These are phyloP conservation scores for Celastrina argiolus DNA, from an alignment of 2,888 invertebrate species.

Conservation along the genomic window DNA sequence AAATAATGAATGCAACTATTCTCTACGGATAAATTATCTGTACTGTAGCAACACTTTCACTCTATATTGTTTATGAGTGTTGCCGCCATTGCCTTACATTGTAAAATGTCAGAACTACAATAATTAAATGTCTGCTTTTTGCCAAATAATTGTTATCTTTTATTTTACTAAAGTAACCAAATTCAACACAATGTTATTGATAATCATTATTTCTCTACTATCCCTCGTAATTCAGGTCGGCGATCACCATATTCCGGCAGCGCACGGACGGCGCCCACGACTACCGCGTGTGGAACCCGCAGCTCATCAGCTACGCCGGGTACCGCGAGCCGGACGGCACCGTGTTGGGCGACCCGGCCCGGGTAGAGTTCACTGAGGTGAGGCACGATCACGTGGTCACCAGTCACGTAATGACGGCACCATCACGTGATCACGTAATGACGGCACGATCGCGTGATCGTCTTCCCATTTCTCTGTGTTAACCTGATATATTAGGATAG, in stretches of 20 bases:
- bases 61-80: too few species aligned
- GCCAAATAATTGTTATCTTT: too few species aligned
- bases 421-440: background rate
- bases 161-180: too few species aligned
- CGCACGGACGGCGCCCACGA: slow-evolving; percentile 94
- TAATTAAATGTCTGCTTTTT: too few species aligned
- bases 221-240: slow-evolving; percentile 82
- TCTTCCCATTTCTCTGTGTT: too few species aligned
- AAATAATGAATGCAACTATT: too few species aligned
- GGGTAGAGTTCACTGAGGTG: slow-evolving; percentile 94
- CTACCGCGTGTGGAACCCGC: slow-evolving; percentile 94
- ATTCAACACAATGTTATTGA: background rate
- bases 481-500: too few species aligned
- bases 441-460: slow-evolving; percentile 30
- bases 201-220: background rate
- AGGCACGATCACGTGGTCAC: slow-evolving; percentile 30
- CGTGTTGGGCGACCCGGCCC: slow-evolving; percentile 89
- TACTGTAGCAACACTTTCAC: too few species aligned
- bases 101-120: too few species aligned
- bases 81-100: too few species aligned
- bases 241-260: slow-evolving; percentile 96
- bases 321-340: slow-evolving; percentile 90
- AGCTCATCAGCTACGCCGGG: slow-evolving; percentile 93
- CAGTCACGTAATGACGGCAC: slow-evolving; percentile 35
- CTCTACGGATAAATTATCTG: too few species aligned